These are phyloP conservation scores for Phodopus roborovskii DNA, from an alignment of 2,113 vertebrate species.

Conservation along the genomic window DNA sequence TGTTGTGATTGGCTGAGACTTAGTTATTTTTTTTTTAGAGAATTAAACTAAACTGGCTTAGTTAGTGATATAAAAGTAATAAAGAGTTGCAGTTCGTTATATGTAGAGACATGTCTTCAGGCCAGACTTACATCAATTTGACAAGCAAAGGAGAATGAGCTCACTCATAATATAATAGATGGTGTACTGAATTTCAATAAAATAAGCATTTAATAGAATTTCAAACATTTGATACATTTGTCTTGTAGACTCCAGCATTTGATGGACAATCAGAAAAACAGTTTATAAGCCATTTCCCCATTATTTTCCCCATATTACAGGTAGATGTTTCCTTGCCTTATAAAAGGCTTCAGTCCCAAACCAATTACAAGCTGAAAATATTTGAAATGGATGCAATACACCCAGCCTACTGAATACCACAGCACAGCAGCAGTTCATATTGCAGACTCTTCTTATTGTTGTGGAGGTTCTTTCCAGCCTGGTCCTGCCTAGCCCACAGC, in stretches of 20 bases:
- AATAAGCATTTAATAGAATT: not conserved
- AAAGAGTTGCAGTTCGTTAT: not conserved
- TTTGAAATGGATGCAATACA: not conserved
- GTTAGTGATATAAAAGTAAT: not conserved
- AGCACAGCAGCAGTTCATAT: too few relatives aligned
- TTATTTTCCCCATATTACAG: not conserved
- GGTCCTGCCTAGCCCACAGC: too few relatives aligned
- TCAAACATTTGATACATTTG: not conserved
- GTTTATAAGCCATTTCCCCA: not conserved
- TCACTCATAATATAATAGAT: slow-evolving; percentile 42
- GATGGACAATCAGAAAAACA: not conserved
- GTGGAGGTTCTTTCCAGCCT: too few relatives aligned
- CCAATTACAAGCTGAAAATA: not conserved
- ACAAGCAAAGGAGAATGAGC: not conserved
- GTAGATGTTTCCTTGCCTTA: not conserved
- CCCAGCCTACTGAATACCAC: not conserved
- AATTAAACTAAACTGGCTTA: not conserved
- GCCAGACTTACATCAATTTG: not conserved
- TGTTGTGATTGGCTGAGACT: not conserved
- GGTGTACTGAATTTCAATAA: not conserved
- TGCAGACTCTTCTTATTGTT: not conserved
- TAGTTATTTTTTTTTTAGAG: not conserved
- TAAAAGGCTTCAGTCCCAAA: not conserved
- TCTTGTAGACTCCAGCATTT: not conserved
- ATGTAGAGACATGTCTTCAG: not conserved